Percentiles rank a stretch among this genome's conserved stretches.
Evolutionary conservation across 2,888 invertebrate genomes (phyloP).

Genomic region (Euphydryas editha): DNA sequence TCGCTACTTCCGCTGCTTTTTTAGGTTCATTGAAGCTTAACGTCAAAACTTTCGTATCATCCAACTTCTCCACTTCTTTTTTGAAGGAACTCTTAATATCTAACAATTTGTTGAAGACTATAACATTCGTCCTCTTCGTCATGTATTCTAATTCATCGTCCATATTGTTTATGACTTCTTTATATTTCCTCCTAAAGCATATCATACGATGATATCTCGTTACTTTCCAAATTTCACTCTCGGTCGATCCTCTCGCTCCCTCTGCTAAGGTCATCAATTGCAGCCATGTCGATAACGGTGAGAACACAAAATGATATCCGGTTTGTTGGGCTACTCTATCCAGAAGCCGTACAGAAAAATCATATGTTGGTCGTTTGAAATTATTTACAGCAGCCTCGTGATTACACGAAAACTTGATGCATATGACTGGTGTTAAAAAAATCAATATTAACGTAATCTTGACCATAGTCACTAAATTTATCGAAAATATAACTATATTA

Average conservation of each 20-base stretch:
- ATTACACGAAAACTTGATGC: constrained; percentile 51
- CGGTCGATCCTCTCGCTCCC: constrained; percentile 57
- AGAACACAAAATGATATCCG: constrained; percentile 63
- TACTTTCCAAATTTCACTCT: constrained; percentile 58
- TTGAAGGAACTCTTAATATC: constrained; percentile 55
- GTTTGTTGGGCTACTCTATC: constrained; percentile 58
- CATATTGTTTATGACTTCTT: constrained; percentile 52
- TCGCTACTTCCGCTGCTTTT: constrained; percentile 51
- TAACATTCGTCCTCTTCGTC: constrained; percentile 53
- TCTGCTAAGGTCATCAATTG: constrained; percentile 62
- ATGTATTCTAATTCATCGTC: constrained; percentile 49
- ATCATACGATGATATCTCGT: constrained; percentile 55
- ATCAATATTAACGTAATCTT: constrained; percentile 21
- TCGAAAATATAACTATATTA: neutral
- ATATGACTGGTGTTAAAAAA: constrained; percentile 25
- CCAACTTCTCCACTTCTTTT: constrained; percentile 49
- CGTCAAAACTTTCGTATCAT: constrained; percentile 53
- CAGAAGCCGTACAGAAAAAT: constrained; percentile 62
- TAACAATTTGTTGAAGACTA: constrained; percentile 57
- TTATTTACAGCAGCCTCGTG: constrained; percentile 50
- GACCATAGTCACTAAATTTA: constrained; percentile 13
- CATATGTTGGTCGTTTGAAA: constrained; percentile 57
- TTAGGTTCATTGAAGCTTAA: constrained; percentile 54
- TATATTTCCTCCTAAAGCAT: constrained; percentile 58
- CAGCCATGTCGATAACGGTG: constrained; percentile 66